Conservation (phyloP, 2,113 vertebrate species). For the Barbus barbus region DNA sequence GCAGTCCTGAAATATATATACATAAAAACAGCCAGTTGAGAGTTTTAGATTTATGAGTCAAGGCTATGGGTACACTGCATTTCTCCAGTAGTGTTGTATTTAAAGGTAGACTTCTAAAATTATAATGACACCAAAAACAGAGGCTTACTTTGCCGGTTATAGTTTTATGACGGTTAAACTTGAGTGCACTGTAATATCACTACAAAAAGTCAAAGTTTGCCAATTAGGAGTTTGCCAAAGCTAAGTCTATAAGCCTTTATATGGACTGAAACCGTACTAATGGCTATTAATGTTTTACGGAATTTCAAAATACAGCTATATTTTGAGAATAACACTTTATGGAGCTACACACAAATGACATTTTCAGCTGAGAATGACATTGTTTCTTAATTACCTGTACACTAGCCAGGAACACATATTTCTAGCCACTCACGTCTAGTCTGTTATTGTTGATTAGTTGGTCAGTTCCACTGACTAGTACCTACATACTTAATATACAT, state of each 20-base stretch:
- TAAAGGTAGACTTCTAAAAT: background rate
- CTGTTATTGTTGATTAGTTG: background rate
- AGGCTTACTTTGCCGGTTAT: background rate
- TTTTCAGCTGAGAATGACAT: background rate
- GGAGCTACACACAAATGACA: background rate
- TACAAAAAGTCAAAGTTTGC: background rate
- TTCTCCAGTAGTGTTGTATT: background rate
- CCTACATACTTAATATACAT: background rate
- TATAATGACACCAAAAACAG: background rate
- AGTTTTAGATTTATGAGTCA: background rate
- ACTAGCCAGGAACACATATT: background rate
- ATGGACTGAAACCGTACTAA: background rate
- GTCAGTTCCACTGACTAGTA: background rate
- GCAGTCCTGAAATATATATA: no score
- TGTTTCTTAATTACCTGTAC: no score
- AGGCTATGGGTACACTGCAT: background rate
- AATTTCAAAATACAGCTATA: background rate
- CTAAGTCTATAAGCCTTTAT: background rate
- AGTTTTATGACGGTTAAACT: background rate
- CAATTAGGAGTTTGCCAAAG: background rate
- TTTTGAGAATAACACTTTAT: background rate
- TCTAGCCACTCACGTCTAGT: background rate
- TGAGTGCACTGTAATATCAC: background rate
- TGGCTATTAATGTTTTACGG: slow-evolving; percentile 18
- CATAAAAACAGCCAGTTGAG: background rate